phyloP scores from a whole-genome alignment of 1,140 invertebrate species.

The Centruroides sculpturatus region DNA sequence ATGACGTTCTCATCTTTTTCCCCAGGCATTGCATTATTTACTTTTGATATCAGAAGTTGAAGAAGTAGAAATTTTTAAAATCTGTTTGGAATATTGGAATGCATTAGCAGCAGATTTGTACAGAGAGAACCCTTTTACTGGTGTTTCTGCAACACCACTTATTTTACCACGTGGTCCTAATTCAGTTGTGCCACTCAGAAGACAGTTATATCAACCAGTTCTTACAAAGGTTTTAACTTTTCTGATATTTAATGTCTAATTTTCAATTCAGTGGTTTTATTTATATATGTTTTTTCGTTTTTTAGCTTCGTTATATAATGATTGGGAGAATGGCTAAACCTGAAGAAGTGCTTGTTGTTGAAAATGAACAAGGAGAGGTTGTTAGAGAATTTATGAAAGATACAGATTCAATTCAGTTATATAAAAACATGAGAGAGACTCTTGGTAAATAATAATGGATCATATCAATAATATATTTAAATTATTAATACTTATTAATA shows the following conservation, averaged over 20 bases:
- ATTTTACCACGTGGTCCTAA: slow-evolving; percentile 19
- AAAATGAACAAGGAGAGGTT: slow-evolving; percentile 99
- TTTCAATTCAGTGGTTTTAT: not conserved
- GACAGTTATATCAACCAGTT: slow-evolving; percentile 60
- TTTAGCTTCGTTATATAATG: slow-evolving; percentile 86
- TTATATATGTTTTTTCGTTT: slow-evolving; percentile 4
- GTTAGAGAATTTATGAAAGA: slow-evolving; percentile 99
- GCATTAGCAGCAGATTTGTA: slow-evolving; percentile 81
- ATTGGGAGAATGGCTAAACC: slow-evolving; percentile 99
- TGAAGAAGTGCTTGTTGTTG: slow-evolving; percentile 99
- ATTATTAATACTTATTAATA: not conserved
- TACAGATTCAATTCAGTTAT: slow-evolving; percentile 97
- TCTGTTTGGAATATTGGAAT: slow-evolving; percentile 99
- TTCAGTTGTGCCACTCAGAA: slow-evolving; percentile 31
- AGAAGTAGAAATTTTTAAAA: slow-evolving; percentile 99
- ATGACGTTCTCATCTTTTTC: slow-evolving; percentile 9
- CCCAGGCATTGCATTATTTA: slow-evolving; percentile 73
- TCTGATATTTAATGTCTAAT: not conserved
- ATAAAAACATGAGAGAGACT: slow-evolving; percentile 99
- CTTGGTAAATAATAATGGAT: slow-evolving; percentile 34
- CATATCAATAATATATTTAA: too few relatives aligned
- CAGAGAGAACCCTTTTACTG: slow-evolving; percentile 34
- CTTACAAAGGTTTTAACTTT: slow-evolving; percentile 47
- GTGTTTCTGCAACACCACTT: not conserved
- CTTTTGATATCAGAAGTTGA: slow-evolving; percentile 97